Evolutionary conservation across 2,113 vertebrate species (phyloP).

Genomic region (Scopus umbretta): DNA sequence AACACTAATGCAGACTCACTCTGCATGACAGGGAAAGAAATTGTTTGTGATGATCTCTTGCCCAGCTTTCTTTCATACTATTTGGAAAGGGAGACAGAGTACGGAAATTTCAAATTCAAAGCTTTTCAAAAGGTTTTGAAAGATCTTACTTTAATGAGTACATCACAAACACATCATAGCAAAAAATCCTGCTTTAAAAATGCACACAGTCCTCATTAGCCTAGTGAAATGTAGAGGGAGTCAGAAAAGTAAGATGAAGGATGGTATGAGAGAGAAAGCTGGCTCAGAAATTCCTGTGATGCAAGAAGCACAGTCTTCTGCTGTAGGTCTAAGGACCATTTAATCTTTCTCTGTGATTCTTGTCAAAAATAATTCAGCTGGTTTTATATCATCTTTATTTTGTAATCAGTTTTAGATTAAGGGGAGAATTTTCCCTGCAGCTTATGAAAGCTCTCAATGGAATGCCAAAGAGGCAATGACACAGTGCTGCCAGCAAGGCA

Average conservation of each 20-base stretch:
- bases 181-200: not conserved
- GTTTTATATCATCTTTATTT: slow-evolving; percentile 11
- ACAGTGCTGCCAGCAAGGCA: not conserved
- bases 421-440: not conserved
- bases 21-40: not conserved
- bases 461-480: not conserved
- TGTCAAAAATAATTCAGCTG: not conserved
- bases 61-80: not conserved
- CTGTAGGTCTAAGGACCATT: not conserved
- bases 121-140: not conserved
- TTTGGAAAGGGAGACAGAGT: not conserved
- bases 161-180: not conserved
- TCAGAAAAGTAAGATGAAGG: not conserved
- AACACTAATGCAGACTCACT: not conserved
- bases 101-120: not conserved
- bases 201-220: not conserved
- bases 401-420: not conserved
- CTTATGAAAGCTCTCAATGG: not conserved
- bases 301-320: not conserved
- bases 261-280: not conserved
- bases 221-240: not conserved
- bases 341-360: not conserved
- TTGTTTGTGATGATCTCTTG: not conserved
- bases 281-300: not conserved
- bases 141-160: not conserved